Conservation (phyloP, 2,888 invertebrate genomes). For the Ceriagrion tenellum region DNA sequence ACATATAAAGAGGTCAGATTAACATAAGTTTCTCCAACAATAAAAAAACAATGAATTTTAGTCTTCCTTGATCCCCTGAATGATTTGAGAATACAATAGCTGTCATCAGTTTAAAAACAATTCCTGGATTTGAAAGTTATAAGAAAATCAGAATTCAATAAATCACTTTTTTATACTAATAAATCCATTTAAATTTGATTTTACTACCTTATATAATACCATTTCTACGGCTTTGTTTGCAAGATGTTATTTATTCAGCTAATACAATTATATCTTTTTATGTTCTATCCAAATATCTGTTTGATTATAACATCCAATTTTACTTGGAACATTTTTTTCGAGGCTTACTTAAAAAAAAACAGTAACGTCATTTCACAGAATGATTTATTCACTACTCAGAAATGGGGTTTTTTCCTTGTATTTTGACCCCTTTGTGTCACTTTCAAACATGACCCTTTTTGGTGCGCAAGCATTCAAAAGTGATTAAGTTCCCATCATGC, state of each 20-base stretch:
- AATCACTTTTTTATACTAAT: conserved; percentile 50
- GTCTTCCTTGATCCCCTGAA: conserved; percentile 38
- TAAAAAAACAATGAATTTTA: conserved; percentile 44
- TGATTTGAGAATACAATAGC: conserved; percentile 29
- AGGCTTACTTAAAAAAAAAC: conserved; percentile 61
- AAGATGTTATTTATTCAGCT: conserved; percentile 57
- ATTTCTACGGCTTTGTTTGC: conserved; percentile 52
- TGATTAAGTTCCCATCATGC: conserved; percentile 66
- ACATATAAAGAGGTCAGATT: conserved; percentile 62
- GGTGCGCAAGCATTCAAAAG: conserved; percentile 67
- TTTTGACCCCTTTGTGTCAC: conserved; percentile 65
- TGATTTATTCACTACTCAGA: conserved; percentile 66
- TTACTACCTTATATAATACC: conserved; percentile 58
- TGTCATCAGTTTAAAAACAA: conserved; percentile 40
- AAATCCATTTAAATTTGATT: conserved; percentile 56
- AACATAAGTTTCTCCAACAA: conserved; percentile 50
- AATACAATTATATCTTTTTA: conserved; percentile 61
- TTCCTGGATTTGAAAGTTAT: conserved; percentile 34
- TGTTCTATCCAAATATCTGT: conserved; percentile 63
- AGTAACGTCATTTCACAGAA: conserved; percentile 66
- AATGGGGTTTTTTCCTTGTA: conserved; percentile 63
- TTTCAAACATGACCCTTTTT: conserved; percentile 63
- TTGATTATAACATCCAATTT: conserved; percentile 61
- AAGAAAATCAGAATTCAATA: conserved; percentile 33
- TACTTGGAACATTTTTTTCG: conserved; percentile 62